Evolutionary conservation across 1,140 invertebrate species (phyloP).

Genomic region (Paraescarpia echinospica): DNA sequence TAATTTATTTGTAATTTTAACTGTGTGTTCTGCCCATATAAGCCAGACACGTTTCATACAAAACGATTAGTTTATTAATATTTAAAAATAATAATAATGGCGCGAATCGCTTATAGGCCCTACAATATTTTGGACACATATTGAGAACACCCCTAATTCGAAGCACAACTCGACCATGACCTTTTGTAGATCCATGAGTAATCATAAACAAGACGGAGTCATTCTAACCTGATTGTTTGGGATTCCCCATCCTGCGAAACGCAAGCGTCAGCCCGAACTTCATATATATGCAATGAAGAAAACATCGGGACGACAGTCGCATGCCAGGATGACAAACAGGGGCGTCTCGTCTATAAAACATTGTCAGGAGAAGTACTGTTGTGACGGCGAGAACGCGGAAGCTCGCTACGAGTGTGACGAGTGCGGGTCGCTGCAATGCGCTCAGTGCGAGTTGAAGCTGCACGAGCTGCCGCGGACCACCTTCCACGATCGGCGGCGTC

Average conservation of each 20-base stretch:
- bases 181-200: not conserved
- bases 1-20: too few species aligned
- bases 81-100: too few species aligned
- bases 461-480: conserved; percentile 50
- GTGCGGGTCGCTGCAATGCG: conserved; percentile 55
- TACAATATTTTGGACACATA: not conserved
- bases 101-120: too few species aligned
- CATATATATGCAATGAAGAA: not conserved
- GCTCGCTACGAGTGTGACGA: conserved; percentile 52
- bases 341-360: conserved; percentile 21
- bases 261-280: not conserved
- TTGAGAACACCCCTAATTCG: not conserved
- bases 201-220: not conserved
- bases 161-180: not conserved
- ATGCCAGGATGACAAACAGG: not conserved
- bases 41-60: too few species aligned
- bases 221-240: not conserved
- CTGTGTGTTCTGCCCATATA: too few species aligned
- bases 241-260: not conserved
- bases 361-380: conserved; percentile 52
- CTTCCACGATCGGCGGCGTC: conserved; percentile 47
- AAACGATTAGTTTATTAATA: too few species aligned
- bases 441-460: conserved; percentile 51
- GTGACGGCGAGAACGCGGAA: conserved; percentile 41
- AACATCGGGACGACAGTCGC: not conserved